Evolutionary conservation across 2,797 vertebrate species (phyloP).

Genomic region (Cryptoblepharus egeriae): DNA sequence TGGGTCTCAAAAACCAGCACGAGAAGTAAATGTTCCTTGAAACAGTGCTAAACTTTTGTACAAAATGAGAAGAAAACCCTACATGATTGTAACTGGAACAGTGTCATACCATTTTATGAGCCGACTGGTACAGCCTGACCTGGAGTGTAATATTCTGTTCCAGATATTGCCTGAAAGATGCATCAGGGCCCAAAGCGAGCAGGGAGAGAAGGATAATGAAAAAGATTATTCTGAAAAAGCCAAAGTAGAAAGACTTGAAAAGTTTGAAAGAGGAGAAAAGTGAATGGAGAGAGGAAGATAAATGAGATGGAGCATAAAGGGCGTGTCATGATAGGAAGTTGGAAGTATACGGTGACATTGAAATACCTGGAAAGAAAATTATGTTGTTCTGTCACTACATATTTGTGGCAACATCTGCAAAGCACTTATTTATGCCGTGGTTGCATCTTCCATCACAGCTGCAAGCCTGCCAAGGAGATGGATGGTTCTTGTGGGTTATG

Average conservation of each 20-base stretch:
- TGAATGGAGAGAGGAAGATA: neutral
- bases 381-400: neutral
- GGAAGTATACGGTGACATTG: neutral
- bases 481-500: neutral
- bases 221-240: neutral
- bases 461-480: neutral
- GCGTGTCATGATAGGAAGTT: neutral
- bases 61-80: neutral
- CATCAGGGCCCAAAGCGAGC: neutral
- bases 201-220: neutral
- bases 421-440: neutral
- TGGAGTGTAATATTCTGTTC: neutral
- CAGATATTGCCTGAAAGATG: neutral
- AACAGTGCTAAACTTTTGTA: constrained; percentile 3
- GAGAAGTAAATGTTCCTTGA: constrained; percentile 9
- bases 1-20: neutral
- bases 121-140: neutral
- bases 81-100: neutral
- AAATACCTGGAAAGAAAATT: neutral
- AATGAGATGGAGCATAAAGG: neutral
- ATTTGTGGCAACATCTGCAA: neutral
- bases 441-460: neutral
- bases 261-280: neutral
- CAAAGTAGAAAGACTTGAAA: neutral
- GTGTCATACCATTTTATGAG: neutral